Conservation (phyloP, 2,113 vertebrate species). For the Ciconia stormi region DNA sequence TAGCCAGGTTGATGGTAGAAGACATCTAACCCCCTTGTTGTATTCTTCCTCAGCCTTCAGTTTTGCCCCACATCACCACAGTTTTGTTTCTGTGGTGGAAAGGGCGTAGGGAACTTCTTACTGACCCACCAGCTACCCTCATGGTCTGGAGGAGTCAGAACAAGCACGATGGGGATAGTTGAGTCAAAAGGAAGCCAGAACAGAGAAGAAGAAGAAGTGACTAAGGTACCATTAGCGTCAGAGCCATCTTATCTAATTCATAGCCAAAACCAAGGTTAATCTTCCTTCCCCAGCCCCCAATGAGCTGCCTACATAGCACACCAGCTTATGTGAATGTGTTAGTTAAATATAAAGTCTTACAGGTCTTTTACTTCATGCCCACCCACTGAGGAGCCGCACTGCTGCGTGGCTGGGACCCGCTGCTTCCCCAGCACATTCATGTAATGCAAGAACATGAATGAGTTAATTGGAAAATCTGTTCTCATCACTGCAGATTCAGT, state of each 20-base stretch:
- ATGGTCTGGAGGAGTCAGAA: neutral
- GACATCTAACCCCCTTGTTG: neutral
- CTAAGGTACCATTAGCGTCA: neutral
- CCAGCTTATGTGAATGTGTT: accelerated
- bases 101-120: neutral
- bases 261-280: neutral
- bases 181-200: neutral
- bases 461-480: neutral
- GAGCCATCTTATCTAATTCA: neutral
- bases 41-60: neutral
- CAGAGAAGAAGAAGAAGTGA: neutral
- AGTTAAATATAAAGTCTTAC: neutral
- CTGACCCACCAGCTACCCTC: neutral
- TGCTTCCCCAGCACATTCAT: neutral
- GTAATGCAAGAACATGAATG: neutral
- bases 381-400: accelerated
- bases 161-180: neutral
- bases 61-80: neutral
- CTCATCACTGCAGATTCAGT: neutral
- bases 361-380: neutral
- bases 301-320: neutral
- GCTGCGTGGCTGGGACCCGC: neutral
- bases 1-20: neutral
- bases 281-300: neutral
- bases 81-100: neutral